Evolutionary conservation across 2,797 vertebrate species (phyloP), one percentile per base, ranked within the genome.

Genomic region (Garrulus glandarius): DNA sequence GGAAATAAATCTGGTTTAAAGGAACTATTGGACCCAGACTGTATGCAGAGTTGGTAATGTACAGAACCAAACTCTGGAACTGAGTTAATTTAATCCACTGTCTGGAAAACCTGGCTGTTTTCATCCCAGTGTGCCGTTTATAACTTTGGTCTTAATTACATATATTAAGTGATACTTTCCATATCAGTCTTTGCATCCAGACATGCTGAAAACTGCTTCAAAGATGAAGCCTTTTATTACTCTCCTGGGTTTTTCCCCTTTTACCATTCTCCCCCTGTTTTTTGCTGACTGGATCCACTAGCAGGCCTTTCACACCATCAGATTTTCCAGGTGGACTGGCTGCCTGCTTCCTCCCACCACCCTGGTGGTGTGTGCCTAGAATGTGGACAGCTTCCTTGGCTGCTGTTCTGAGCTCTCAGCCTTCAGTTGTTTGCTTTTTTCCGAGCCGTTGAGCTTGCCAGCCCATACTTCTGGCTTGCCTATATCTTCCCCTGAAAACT

Each of bases 391-490:
- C 89, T 93, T 91, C 93, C 71, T 56, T 93, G 93, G 91, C 64
- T 96, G 21, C 49, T 68, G 26, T 65, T 82, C 64, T 67, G 74
- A 89, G 92, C 81, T 83, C 71, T 53, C 30, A 76, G 74, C 86
- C 74, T 74, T 82, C 18, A 64, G 15, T 68, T 64, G 67, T 53
- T n/a, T 0, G 13, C 41, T 91, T 87, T 94, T 82, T 91, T 94
- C 92, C 81, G 15, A 91, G 50, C 84, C 11, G 10, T 64, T 26
- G 37, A 61, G 81, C 91, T 79, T 96, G 96, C 92, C 93, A 95
- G 93, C 86, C 94, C 89, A 71, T 96, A 81, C 76, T 95, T 75
- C 90, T 96, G 94, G 89, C 93, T 89, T 94, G 91, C 78, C 91
- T 94, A 14, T 90, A 85, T 92, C 86, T 92, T 63, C 50, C 81